phyloP scores from a whole-genome alignment of 2,888 invertebrate species.

The Ophion ventricosus region DNA sequence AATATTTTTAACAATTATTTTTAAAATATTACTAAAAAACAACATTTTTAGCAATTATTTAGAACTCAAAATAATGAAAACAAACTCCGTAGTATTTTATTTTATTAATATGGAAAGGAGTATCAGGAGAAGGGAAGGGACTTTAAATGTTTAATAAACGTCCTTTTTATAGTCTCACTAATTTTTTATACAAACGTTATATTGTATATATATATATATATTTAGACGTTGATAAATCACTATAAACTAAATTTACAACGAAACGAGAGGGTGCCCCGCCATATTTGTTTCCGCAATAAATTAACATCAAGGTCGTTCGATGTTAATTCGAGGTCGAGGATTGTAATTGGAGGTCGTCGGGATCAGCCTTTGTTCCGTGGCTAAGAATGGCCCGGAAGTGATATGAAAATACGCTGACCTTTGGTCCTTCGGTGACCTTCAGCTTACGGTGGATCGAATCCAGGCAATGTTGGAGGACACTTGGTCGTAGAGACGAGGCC shows the following conservation, averaged over 20 bases:
- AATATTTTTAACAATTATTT: too few species aligned
- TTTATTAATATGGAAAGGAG: not conserved
- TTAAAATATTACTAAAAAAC: too few species aligned
- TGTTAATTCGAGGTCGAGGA: not conserved
- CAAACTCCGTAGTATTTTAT: too few species aligned
- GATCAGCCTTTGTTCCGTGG: not conserved
- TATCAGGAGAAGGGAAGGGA: not conserved
- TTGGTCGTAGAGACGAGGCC: conserved; percentile 93
- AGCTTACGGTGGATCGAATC: conserved; percentile 91
- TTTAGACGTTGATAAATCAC: too few species aligned
- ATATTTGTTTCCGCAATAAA: too few species aligned
- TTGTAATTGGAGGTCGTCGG: not conserved
- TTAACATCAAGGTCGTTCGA: not conserved
- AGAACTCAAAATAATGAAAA: not conserved
- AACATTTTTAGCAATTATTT: not conserved
- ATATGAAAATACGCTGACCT: not conserved
- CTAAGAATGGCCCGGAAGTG: not conserved
- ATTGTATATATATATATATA: too few species aligned
- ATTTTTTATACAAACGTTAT: not conserved
- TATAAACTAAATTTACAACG: too few species aligned
- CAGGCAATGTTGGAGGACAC: conserved; percentile 93
- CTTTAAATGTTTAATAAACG: not conserved
- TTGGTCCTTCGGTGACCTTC: conserved; percentile 58
- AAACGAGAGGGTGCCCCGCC: too few species aligned
- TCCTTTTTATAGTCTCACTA: not conserved